Conservation (phyloP, 2,888 invertebrate species). For the Taphrorychus bicolor region DNA sequence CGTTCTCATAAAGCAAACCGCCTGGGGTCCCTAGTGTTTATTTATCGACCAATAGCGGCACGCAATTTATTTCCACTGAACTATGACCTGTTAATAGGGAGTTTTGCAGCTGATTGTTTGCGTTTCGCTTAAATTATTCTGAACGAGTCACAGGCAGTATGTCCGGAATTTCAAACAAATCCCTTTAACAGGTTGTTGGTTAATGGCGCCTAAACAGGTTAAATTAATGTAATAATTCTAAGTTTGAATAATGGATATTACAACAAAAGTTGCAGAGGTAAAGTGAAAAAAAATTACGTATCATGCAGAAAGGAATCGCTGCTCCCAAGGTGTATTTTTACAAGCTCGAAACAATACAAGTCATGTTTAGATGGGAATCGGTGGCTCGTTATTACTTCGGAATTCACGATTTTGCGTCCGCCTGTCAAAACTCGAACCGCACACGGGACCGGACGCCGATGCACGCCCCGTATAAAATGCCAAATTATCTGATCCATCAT, state of each 20-base stretch:
- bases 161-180: not conserved
- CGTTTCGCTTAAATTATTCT: not conserved
- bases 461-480: constrained; percentile 31
- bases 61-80: constrained; percentile 26
- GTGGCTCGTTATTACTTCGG: constrained; percentile 47
- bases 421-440: constrained; percentile 49
- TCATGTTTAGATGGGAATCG: constrained; percentile 48
- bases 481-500: constrained; percentile 36
- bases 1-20: constrained; percentile 26
- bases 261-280: not conserved
- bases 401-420: constrained; percentile 52
- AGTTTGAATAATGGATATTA: not conserved
- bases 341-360: constrained; percentile 45
- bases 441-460: constrained; percentile 17
- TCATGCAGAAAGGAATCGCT: not conserved
- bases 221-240: no score
- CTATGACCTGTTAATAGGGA: constrained; percentile 27
- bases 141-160: not conserved
- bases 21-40: constrained; percentile 18
- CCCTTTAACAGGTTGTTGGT: not conserved
- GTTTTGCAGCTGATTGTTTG: constrained; percentile 11
- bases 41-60: constrained; percentile 31
- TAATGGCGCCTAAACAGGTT: no score
- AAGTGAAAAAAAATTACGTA: not conserved
- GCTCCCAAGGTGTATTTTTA: constrained; percentile 44